Conservation (phyloP, 2,888 invertebrate species). For the Ligdia adustata region DNA sequence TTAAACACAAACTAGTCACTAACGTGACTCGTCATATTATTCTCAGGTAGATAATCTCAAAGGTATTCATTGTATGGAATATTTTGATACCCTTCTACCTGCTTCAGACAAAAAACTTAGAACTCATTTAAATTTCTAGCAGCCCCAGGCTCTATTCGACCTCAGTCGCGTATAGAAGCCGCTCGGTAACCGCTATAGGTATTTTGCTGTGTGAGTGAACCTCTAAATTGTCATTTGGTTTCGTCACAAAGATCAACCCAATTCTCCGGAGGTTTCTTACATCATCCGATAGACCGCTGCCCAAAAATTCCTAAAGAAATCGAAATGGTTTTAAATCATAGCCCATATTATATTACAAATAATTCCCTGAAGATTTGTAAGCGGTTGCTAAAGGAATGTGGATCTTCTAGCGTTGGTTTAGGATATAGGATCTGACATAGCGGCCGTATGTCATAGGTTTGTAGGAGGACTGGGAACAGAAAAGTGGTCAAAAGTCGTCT, state of each 20-base stretch:
- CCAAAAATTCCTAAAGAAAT: conserved; percentile 80
- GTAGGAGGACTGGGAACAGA: conserved; percentile 53
- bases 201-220: conserved; percentile 1
- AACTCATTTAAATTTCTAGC: conserved; percentile 24
- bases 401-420: conserved; percentile 39
- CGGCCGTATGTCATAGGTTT: conserved; percentile 35
- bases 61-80: conserved; percentile 15
- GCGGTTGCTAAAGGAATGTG: conserved; percentile 22
- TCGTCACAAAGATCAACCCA: conserved; percentile 34
- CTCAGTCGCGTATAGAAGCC: conserved; percentile 6
- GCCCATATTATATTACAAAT: conserved; percentile 41
- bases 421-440: conserved; percentile 31
- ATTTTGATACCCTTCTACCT: conserved; percentile 27
- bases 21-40: conserved; percentile 16
- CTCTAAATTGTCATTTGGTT: conserved; percentile 13
- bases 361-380: conserved; percentile 1
- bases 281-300: conserved; percentile 26
- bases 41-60: conserved; percentile 25
- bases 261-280: conserved; percentile 47
- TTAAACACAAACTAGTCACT: conserved; percentile 13
- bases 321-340: conserved; percentile 78
- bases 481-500: conserved; percentile 66
- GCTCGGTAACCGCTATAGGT: conserved; percentile 6
- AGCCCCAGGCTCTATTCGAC: conserved; percentile 20
- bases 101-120: conserved; percentile 23